These are phyloP conservation scores for Emydura subglobosa DNA, from an alignment of 2,113 vertebrate genomes.

Conservation along the genomic window DNA sequence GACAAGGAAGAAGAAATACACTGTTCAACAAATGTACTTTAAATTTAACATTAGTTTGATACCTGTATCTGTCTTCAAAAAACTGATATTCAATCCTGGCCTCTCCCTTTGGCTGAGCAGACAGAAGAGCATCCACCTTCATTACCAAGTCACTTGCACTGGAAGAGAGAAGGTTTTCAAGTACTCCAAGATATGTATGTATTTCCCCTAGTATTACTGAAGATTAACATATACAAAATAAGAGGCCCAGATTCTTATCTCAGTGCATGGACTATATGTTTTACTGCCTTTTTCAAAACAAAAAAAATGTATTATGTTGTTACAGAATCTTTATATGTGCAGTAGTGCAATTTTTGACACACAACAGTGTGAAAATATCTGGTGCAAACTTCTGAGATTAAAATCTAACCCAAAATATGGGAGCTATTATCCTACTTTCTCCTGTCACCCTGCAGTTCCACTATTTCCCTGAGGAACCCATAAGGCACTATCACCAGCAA, in stretches of 20 bases:
- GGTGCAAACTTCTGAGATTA: not conserved
- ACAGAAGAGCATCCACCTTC: conserved; percentile 96
- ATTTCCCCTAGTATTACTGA: not conserved
- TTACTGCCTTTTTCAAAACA: not conserved
- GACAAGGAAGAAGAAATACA: not conserved
- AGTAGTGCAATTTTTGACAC: not conserved
- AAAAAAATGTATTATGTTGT: too few relatives aligned
- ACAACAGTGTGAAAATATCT: not conserved
- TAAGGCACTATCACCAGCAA: not conserved
- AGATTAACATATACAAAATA: not conserved
- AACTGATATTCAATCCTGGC: conserved; percentile 90
- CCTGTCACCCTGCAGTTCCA: not conserved
- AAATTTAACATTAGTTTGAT: conserved; percentile 19
- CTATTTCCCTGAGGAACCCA: not conserved
- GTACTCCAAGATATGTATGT: not conserved
- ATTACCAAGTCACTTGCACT: conserved; percentile 97
- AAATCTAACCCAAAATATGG: not conserved
- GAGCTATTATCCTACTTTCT: not conserved
- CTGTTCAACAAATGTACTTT: not conserved
- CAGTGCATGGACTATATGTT: not conserved
- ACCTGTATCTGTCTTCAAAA: conserved; percentile 93
- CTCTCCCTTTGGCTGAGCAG: conserved; percentile 96
- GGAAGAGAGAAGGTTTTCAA: conserved; percentile 14
- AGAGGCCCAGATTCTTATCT: not conserved
- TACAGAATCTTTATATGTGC: not conserved